These are phyloP conservation scores for Lordiphosa andalusiaca DNA, from an alignment of 2,888 invertebrate species.

Conservation along the genomic window DNA sequence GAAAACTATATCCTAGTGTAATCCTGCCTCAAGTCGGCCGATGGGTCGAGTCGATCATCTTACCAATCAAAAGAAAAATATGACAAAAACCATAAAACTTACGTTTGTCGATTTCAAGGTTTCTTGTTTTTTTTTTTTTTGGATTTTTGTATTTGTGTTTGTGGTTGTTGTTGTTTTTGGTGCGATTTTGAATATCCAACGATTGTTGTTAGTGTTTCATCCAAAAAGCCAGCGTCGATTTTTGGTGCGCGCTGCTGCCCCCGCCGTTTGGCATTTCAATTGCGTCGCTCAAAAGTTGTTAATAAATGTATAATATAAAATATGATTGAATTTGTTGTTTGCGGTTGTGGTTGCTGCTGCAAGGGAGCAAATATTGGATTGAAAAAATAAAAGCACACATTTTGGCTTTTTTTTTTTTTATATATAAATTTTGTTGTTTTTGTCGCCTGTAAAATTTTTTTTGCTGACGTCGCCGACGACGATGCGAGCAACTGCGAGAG, in stretches of 20 bases:
- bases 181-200: conserved; percentile 8
- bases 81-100: neutral
- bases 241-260: neutral
- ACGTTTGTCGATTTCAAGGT: conserved; percentile 10
- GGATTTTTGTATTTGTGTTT: neutral
- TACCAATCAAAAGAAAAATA: neutral
- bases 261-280: conserved; percentile 22
- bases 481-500: conserved; percentile 5
- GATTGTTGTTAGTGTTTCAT: conserved; percentile 5
- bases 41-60: neutral
- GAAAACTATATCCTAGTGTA: no score
- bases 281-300: conserved; percentile 20
- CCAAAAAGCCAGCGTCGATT: no score
- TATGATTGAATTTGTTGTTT: neutral
- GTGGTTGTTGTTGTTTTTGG: conserved; percentile 10
- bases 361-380: no score
- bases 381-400: conserved; percentile 12
- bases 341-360: no score
- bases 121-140: neutral
- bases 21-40: no score
- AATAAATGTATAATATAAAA: conserved; percentile 7
- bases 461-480: conserved; percentile 39
- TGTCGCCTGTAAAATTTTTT: conserved; percentile 27
- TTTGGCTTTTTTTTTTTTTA: conserved; percentile 4
- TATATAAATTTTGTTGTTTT: conserved; percentile 25